phyloP scores from a whole-genome alignment of 64 coral and sea anemone genomes.

The Astreopora myriophthalma region DNA sequence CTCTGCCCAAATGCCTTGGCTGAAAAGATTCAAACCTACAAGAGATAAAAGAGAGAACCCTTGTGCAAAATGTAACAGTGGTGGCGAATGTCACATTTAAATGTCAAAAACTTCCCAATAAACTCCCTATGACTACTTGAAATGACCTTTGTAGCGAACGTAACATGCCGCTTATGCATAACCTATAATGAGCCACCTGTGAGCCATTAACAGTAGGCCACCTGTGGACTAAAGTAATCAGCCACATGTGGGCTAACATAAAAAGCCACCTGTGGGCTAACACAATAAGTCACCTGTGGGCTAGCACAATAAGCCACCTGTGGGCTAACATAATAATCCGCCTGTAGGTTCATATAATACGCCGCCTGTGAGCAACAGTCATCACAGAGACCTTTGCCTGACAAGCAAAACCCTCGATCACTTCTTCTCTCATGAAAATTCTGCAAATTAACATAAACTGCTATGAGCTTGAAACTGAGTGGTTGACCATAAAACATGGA shows the following conservation, averaged over 20 bases:
- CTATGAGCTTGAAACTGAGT: constrained; percentile 16
- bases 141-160: too few relatives aligned
- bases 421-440: not conserved
- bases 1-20: too few relatives aligned
- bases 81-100: not conserved
- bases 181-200: too few relatives aligned
- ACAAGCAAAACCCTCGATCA: not conserved
- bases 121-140: not conserved
- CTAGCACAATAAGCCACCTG: not conserved
- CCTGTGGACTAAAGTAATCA: not conserved
- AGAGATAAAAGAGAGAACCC: too few relatives aligned
- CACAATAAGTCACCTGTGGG: too few relatives aligned
- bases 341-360: too few relatives aligned
- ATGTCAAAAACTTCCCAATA: not conserved
- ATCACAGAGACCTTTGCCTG: not conserved
- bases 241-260: not conserved
- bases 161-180: too few relatives aligned
- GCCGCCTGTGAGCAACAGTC: too few relatives aligned
- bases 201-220: not conserved
- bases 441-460: not conserved
- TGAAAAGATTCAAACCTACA: too few relatives aligned
- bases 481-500: not conserved
- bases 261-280: too few relatives aligned
- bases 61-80: too few relatives aligned
- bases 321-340: not conserved